Evolutionary conservation across 2,888 invertebrate genomes (phyloP).

Genomic region (Nomada flava): DNA sequence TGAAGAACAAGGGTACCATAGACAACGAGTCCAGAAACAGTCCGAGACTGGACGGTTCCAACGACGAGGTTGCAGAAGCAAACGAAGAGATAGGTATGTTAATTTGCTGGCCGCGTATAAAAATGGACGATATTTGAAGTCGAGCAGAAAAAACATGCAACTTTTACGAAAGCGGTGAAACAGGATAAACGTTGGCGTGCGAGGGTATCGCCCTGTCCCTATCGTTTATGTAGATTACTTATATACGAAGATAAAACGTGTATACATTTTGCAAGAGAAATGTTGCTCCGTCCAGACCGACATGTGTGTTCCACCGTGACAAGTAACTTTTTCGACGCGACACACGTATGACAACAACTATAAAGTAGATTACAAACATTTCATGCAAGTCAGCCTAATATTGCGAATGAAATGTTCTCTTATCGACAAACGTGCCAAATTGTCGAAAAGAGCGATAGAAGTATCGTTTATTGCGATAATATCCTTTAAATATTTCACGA

Average conservation of each 20-base stretch:
- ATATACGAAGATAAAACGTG: conserved; percentile 20
- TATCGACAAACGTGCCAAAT: too few species aligned
- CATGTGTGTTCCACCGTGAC: not conserved
- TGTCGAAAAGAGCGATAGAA: too few species aligned
- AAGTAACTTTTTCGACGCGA: not conserved
- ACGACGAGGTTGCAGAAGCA: conserved; percentile 62
- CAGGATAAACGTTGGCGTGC: not conserved
- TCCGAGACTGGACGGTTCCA: conserved; percentile 10
- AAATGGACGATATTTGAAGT: not conserved
- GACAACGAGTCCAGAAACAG: conserved; percentile 63
- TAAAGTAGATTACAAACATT: not conserved
- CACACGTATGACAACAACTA: not conserved
- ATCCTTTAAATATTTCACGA: too few species aligned
- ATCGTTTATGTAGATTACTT: conserved; percentile 43
- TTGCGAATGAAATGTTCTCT: too few species aligned
- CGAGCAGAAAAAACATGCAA: not conserved
- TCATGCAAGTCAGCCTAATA: too few species aligned
- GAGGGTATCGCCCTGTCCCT: not conserved
- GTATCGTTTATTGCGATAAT: too few species aligned
- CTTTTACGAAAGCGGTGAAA: conserved; percentile 16
- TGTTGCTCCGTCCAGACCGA: conserved; percentile 5
- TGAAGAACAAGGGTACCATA: conserved; percentile 78
- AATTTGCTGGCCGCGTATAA: not conserved
- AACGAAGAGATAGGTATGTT: conserved; percentile 74
- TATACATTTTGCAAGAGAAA: conserved; percentile 29